These are phyloP conservation scores for Sapajus apella DNA, from an alignment of 2,113 vertebrate species.

Conservation along the genomic window DNA sequence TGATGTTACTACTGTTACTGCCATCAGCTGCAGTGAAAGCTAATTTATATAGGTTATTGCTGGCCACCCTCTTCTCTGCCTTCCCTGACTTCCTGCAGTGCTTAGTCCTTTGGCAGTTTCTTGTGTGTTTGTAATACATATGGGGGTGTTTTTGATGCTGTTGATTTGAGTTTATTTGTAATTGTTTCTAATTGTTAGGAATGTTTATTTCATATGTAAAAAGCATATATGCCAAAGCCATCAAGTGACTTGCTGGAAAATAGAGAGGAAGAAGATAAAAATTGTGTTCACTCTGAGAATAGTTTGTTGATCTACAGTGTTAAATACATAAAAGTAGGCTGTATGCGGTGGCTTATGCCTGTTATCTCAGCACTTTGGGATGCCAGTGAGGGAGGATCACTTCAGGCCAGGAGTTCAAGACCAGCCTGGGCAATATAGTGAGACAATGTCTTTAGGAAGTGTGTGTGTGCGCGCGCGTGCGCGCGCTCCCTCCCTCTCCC, in stretches of 20 bases:
- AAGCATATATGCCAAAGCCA: background rate
- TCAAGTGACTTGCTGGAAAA: conserved; percentile 6
- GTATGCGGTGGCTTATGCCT: background rate
- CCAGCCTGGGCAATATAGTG: too few relatives aligned
- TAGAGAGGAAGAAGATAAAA: background rate
- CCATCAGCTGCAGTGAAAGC: background rate
- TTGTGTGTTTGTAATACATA: background rate
- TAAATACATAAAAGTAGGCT: background rate
- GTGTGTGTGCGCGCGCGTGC: too few relatives aligned
- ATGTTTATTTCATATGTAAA: conserved; percentile 23
- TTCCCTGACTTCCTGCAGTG: background rate
- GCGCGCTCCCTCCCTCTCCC: too few relatives aligned
- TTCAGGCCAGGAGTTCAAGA: too few relatives aligned
- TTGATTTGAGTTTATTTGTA: conserved; percentile 15
- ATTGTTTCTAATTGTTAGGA: background rate
- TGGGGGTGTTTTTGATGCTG: background rate
- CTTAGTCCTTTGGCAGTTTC: background rate
- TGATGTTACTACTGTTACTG: background rate
- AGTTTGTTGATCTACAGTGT: background rate
- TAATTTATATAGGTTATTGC: background rate
- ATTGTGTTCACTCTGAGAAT: background rate
- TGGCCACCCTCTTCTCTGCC: background rate
- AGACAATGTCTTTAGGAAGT: too few relatives aligned
- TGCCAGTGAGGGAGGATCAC: too few relatives aligned
- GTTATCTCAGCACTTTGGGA: too few relatives aligned